Conservation (phyloP, 2,797 vertebrate species). For the Dipus sagitta region DNA sequence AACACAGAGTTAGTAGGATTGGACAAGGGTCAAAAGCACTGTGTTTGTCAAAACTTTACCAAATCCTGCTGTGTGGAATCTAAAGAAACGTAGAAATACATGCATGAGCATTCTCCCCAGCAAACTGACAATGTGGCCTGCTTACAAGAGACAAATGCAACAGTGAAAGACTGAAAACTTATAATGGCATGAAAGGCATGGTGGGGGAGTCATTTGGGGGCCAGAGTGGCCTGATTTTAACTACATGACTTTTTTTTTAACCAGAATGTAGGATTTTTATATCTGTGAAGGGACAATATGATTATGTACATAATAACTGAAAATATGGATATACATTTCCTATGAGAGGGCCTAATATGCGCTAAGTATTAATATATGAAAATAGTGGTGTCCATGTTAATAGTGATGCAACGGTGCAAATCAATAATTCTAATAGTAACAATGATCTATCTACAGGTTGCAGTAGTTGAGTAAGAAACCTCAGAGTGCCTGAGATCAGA, state of each 20-base stretch:
- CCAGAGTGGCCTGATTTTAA: background rate
- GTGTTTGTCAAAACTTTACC: conserved; percentile 15
- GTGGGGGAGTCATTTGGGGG: background rate
- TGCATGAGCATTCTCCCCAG: background rate
- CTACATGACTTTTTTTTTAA: background rate
- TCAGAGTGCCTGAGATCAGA: background rate
- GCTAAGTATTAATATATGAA: background rate
- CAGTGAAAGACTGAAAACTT: background rate
- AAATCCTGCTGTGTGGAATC: background rate
- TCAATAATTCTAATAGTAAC: background rate
- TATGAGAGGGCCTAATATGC: background rate
- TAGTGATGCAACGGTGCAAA: background rate
- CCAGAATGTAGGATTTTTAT: conserved; percentile 30
- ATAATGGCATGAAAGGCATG: background rate
- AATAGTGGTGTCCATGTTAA: background rate
- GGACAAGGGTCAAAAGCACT: conserved; percentile 6
- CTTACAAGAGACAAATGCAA: background rate
- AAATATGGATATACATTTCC: background rate
- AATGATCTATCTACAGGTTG: background rate
- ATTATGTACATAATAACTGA: background rate
- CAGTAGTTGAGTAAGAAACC: background rate
- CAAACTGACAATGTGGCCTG: background rate
- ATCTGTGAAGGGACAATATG: background rate
- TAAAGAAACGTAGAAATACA: background rate
- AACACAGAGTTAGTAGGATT: conserved; percentile 26